These are phyloP conservation scores for Dryococelus australis DNA, from an alignment of 2,888 invertebrate genomes.

Conservation along the genomic window DNA sequence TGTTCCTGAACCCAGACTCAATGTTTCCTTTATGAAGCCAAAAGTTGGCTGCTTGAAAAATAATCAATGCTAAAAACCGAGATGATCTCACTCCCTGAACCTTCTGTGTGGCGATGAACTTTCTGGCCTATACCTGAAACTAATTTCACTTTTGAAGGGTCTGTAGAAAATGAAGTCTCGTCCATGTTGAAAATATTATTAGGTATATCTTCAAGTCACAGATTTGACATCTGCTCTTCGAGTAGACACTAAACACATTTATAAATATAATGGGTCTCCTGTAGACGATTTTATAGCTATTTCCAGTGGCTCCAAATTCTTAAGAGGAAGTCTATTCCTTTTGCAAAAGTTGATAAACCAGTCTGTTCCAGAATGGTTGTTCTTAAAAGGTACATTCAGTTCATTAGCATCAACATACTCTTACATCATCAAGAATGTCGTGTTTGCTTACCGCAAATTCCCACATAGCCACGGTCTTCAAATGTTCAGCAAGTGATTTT, in stretches of 20 bases:
- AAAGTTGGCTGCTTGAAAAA: neutral
- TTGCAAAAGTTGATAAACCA: constrained; percentile 37
- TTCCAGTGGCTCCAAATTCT: constrained; percentile 45
- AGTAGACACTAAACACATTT: too few relatives aligned
- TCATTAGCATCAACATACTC: constrained; percentile 19
- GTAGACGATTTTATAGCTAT: constrained; percentile 36
- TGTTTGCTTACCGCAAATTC: neutral
- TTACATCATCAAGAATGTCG: neutral
- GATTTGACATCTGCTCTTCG: constrained; percentile 35
- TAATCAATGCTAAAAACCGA: neutral
- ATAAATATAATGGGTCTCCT: constrained; percentile 44
- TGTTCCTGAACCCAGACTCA: neutral
- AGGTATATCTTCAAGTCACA: constrained; percentile 34
- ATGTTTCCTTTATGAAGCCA: neutral
- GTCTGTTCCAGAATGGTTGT: constrained; percentile 35
- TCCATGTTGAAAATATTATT: constrained; percentile 44
- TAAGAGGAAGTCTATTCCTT: constrained; percentile 35
- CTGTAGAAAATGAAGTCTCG: constrained; percentile 45
- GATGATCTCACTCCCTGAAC: neutral
- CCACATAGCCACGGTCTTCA: neutral
- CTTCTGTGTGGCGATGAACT: constrained; percentile 41
- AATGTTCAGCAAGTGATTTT: neutral
- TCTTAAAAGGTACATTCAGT: constrained; percentile 28
- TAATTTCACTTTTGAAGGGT: constrained; percentile 45
- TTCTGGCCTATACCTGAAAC: constrained; percentile 45